Evolutionary conservation across 2,888 invertebrate genomes (phyloP).

Genomic region (Argyra leucocephala): DNA sequence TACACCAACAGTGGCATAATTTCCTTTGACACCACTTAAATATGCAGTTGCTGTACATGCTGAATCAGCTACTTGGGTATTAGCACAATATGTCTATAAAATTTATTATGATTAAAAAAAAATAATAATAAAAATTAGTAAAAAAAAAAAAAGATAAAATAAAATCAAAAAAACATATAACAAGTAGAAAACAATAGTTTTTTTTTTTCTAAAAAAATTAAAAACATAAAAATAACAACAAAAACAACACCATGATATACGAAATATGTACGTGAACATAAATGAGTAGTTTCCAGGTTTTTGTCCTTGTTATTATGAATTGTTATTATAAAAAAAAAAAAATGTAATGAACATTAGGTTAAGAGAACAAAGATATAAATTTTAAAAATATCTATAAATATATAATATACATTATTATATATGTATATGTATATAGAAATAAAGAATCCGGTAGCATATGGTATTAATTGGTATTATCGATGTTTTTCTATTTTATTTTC

Average conservation of each 20-base stretch:
- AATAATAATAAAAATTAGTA: neutral
- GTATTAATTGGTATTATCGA: neutral
- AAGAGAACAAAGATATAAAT: constrained; percentile 3
- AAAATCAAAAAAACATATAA: constrained; percentile 14
- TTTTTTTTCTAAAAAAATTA: constrained; percentile 14
- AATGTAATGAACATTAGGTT: neutral
- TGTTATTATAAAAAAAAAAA: neutral
- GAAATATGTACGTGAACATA: neutral
- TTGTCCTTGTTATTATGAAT: neutral
- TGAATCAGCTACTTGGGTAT: constrained; percentile 72
- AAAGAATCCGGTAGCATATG: neutral
- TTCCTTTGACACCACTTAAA: constrained; percentile 67
- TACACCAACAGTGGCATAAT: constrained; percentile 66
- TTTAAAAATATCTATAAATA: neutral
- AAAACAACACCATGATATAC: neutral
- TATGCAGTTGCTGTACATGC: constrained; percentile 78
- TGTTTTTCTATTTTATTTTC: too few relatives aligned
- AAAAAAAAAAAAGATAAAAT: neutral
- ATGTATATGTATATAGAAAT: neutral
- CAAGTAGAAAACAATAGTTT: constrained; percentile 14
- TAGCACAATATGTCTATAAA: constrained; percentile 64
- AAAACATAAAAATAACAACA: neutral
- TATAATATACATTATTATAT: too few relatives aligned
- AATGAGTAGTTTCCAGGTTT: neutral
- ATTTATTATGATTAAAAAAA: constrained; percentile 1